phyloP scores from a whole-genome alignment of 2,888 invertebrate species.

The Scaptodrosophila latifasciaeformis region DNA sequence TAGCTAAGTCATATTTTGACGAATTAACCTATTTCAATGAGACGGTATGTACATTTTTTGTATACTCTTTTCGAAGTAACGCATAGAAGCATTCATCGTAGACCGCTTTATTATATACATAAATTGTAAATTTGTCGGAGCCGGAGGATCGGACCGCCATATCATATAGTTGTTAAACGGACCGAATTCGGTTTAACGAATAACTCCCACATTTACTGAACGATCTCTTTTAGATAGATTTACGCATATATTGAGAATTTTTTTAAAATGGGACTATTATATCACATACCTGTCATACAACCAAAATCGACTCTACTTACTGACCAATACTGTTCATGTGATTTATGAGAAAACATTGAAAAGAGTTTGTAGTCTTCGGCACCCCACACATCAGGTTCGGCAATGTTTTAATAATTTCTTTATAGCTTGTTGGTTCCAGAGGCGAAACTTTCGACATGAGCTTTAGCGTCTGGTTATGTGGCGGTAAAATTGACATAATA shows the following conservation, averaged over 20 bases:
- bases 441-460: constrained; percentile 7
- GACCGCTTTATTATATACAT: neutral
- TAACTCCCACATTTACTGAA: no score
- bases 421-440: neutral
- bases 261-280: neutral
- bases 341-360: neutral
- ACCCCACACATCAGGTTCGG: neutral
- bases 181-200: no score
- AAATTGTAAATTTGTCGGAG: neutral
- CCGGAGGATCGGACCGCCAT: neutral
- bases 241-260: neutral
- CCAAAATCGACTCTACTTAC: neutral
- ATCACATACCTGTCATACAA: neutral
- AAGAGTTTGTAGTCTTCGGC: no score
- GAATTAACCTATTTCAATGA: constrained; percentile 1
- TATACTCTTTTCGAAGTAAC: no score
- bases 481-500: neutral
- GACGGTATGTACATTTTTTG: neutral
- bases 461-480: constrained; percentile 2
- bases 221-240: neutral
- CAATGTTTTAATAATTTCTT: no score
- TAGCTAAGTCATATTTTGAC: neutral
- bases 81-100: no score
- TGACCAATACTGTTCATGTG: no score
- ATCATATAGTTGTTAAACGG: no score